Conservation (phyloP, 2,797 vertebrate genomes). For the Darevskia nairensis region DNA sequence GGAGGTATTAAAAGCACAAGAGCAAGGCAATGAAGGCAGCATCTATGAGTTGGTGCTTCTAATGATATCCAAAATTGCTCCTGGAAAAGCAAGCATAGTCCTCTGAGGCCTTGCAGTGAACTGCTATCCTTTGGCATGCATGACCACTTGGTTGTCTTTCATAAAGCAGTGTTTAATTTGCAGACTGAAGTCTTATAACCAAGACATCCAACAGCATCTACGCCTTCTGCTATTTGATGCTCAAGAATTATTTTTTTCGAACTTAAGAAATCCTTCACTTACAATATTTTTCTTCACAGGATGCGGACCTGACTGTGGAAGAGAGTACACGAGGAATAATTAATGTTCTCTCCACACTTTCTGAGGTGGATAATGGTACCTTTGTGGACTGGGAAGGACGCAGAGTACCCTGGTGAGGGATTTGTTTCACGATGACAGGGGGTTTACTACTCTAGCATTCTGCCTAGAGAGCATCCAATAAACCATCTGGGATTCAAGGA, state of each 20-base stretch:
- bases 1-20: neutral
- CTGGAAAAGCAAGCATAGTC: neutral
- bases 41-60: neutral
- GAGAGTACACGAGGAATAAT: neutral
- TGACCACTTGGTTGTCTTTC: neutral
- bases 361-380: neutral
- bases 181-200: neutral
- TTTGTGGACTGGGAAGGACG: conserved; percentile 18
- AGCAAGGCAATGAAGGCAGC: too few relatives aligned
- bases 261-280: neutral
- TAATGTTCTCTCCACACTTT: neutral
- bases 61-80: neutral
- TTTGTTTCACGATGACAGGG: neutral
- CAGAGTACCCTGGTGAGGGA: neutral
- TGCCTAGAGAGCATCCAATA: neutral
- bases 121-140: neutral
- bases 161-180: neutral
- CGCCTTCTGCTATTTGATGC: neutral
- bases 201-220: neutral
- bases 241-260: too few relatives aligned
- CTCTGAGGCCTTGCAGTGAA: neutral
- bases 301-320: neutral
- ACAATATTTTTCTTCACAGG: neutral
- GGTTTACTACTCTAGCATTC: neutral
- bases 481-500: too few relatives aligned